Evolutionary conservation across 2,797 vertebrate species (phyloP).

Genomic region (Manis pentadactyla): DNA sequence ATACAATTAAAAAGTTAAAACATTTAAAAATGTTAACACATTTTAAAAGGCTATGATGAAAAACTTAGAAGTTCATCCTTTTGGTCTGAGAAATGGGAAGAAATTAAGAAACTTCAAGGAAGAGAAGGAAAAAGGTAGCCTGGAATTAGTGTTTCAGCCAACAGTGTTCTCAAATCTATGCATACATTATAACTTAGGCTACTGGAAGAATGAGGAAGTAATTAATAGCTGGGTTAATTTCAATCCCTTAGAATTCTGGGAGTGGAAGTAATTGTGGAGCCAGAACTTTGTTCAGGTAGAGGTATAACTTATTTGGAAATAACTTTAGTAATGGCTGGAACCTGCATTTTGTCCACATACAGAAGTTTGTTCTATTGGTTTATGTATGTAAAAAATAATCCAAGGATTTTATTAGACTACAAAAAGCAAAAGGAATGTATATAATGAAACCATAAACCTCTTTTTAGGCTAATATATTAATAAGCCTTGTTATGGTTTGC

Average conservation of each 20-base stretch:
- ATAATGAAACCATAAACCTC: slow-evolving; percentile 4
- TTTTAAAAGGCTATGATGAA: not conserved
- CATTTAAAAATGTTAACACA: not conserved
- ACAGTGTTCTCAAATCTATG: not conserved
- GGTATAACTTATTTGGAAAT: slow-evolving; percentile 7
- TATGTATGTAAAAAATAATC: slow-evolving; percentile 6
- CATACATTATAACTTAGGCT: not conserved
- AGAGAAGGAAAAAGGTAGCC: not conserved
- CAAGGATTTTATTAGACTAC: slow-evolving; percentile 35
- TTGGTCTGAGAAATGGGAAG: slow-evolving; percentile 26
- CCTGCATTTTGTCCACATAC: not conserved
- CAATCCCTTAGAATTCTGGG: not conserved
- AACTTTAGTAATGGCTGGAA: not conserved
- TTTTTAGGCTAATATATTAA: not conserved
- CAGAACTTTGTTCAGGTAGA: not conserved
- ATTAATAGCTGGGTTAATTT: slow-evolving; percentile 37
- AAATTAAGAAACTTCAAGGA: slow-evolving; percentile 23
- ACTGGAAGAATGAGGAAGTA: not conserved
- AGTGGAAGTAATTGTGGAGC: slow-evolving; percentile 1
- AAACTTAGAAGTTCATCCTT: slow-evolving; percentile 18
- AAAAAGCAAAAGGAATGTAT: not conserved
- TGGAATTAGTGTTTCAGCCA: not conserved
- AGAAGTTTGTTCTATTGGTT: slow-evolving; percentile 11
- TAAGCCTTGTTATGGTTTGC: not conserved
- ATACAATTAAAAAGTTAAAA: slow-evolving; percentile 45